Conservation (phyloP, 2,797 vertebrate genomes). For the Eleutherodactylus coqui region DNA sequence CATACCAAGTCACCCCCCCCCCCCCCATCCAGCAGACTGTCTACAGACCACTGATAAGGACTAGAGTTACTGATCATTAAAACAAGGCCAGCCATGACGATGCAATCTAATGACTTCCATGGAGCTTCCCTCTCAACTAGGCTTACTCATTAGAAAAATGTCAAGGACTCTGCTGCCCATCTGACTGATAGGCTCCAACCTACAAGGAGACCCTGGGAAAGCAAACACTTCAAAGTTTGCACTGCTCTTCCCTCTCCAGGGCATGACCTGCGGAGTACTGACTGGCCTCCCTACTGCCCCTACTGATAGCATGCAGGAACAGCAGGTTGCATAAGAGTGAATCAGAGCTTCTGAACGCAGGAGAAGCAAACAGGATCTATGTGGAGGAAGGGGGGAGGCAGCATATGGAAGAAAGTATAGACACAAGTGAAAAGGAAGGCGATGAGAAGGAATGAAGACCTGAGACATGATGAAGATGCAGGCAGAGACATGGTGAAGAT, state of each 20-base stretch:
- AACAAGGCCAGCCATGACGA: not conserved
- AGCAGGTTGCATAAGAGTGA: constrained; percentile 74
- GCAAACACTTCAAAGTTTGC: not conserved
- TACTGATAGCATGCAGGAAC: constrained; percentile 71
- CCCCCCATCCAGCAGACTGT: not conserved
- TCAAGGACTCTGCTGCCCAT: not conserved
- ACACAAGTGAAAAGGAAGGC: not conserved
- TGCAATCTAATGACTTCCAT: too few species aligned
- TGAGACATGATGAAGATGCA: too few species aligned
- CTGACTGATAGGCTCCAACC: not conserved
- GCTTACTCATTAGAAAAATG: not conserved
- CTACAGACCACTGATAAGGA: not conserved
- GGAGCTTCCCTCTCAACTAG: not conserved
- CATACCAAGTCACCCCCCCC: not conserved
- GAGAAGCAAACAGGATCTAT: constrained; percentile 45
- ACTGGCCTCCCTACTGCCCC: constrained; percentile 44
- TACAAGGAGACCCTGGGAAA: constrained; percentile 23
- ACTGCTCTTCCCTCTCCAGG: constrained; percentile 31
- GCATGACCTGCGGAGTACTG: constrained; percentile 41
- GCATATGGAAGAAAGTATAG: constrained; percentile 33
- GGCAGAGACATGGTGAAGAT: too few species aligned
- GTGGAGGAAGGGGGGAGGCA: constrained; percentile 5
- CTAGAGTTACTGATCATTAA: not conserved
- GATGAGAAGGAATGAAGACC: too few species aligned
- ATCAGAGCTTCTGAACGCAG: constrained; percentile 50